Conservation (phyloP, 2,888 invertebrate genomes). For the Lagria hirta region DNA sequence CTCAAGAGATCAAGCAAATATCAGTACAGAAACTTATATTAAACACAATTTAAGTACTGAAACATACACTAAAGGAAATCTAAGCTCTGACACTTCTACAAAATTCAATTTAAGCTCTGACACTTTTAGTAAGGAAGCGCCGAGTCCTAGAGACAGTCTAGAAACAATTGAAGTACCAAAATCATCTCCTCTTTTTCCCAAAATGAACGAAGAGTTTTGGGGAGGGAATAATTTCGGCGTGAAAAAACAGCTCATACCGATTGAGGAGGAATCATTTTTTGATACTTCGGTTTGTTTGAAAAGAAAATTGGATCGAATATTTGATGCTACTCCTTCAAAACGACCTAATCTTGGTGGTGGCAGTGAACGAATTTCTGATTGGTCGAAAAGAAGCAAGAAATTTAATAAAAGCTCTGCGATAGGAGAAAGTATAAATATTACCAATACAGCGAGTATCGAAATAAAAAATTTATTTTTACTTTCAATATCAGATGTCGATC, state of each 20-base stretch:
- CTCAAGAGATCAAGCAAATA: constrained; percentile 40
- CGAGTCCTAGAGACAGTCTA: constrained; percentile 33
- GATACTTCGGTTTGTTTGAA: constrained; percentile 31
- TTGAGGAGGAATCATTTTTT: constrained; percentile 55
- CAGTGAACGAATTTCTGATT: constrained; percentile 22
- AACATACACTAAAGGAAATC: constrained; percentile 10
- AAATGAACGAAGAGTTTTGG: too few relatives aligned
- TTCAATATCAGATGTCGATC: constrained; percentile 41
- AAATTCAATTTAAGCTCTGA: constrained; percentile 6
- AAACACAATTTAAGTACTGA: constrained; percentile 33
- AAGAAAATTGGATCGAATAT: constrained; percentile 33
- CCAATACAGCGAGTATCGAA: constrained; percentile 7
- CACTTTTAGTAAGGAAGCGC: constrained; percentile 39
- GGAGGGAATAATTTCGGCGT: too few relatives aligned
- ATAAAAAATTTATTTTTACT: constrained; percentile 41
- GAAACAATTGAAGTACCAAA: constrained; percentile 32
- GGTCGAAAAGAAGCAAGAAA: constrained; percentile 35
- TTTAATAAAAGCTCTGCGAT: too few relatives aligned
- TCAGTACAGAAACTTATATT: constrained; percentile 40
- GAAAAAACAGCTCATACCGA: constrained; percentile 56
- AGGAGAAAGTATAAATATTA: too few relatives aligned
- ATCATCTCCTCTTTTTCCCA: too few relatives aligned
- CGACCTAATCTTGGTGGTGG: constrained; percentile 24
- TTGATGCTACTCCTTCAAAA: constrained; percentile 34
- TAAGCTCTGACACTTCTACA: constrained; percentile 10